A percentile compares a stretch with the other conserved stretches of the same genome.
These are phyloP conservation scores for Rattus norvegicus DNA, from an alignment of 2,113 vertebrate species.

Conservation along the genomic window DNA sequence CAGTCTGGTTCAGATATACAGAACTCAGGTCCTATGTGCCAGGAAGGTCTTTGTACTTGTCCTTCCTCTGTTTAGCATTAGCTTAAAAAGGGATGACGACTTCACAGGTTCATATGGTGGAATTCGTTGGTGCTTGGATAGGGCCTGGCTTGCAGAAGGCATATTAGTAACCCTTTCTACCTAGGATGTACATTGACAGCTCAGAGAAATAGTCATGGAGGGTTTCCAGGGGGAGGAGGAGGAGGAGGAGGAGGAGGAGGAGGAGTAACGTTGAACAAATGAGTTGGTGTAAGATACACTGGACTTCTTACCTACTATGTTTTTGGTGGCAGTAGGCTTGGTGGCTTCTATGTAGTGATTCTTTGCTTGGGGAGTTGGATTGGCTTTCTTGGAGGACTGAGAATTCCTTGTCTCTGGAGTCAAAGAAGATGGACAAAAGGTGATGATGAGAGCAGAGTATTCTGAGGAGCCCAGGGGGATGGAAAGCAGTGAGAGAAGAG, in stretches of 20 bases:
- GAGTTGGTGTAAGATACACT: accelerated
- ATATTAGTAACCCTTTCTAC: not conserved
- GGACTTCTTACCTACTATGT: not conserved
- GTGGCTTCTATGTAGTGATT: accelerated
- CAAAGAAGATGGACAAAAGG: not conserved
- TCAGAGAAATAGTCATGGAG: not conserved
- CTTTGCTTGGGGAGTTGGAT: accelerated
- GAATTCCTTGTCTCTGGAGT: not conserved
- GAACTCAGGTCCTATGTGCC: not conserved
- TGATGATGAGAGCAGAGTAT: not conserved
- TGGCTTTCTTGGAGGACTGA: accelerated
- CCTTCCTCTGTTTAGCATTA: accelerated
- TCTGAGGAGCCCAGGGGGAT: accelerated
- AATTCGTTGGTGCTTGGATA: not conserved
- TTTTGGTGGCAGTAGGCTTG: accelerated
- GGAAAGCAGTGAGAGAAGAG: accelerated
- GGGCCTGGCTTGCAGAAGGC: not conserved
- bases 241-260: no score
- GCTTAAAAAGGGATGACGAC: accelerated
- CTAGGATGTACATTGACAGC: not conserved
- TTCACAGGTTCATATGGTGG: not conserved
- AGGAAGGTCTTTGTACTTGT: no score
- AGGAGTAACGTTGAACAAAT: not conserved
- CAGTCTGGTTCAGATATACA: not conserved
- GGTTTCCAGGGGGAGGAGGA: not conserved